Evolutionary conservation across 2,888 invertebrate species (phyloP).

Genomic region (Adelphocoris suturalis): DNA sequence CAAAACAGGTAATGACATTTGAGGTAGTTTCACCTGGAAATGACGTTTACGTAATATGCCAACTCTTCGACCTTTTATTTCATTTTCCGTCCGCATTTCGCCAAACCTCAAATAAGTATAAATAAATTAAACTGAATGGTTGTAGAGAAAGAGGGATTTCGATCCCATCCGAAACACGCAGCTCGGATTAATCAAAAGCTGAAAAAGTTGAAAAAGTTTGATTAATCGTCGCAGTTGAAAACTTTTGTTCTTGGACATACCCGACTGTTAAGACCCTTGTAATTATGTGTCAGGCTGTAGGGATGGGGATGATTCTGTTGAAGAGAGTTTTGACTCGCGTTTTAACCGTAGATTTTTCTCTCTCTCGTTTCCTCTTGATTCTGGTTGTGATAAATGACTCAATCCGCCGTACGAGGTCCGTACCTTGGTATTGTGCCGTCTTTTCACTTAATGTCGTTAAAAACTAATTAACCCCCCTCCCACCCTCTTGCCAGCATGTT

Average conservation of each 20-base stretch:
- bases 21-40: too few relatives aligned
- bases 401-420: not conserved
- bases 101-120: too few relatives aligned
- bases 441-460: slow-evolving; percentile 61
- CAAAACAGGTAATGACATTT: too few relatives aligned
- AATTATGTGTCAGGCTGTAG: not conserved
- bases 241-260: not conserved
- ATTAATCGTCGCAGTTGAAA: slow-evolving; percentile 1
- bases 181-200: not conserved
- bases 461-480: slow-evolving; percentile 52
- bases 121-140: not conserved
- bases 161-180: not conserved
- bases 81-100: too few relatives aligned
- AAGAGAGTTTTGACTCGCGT: not conserved
- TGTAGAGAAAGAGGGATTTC: not conserved
- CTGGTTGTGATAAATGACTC: slow-evolving; percentile 55
- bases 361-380: not conserved
- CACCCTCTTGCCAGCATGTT: not conserved
- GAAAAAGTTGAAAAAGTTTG: not conserved
- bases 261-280: not conserved
- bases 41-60: too few relatives aligned
- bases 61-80: too few relatives aligned
- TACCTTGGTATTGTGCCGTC: slow-evolving; percentile 19
- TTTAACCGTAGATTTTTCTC: slow-evolving; percentile 33
- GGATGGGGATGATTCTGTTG: not conserved